A percentile compares a stretch with the other conserved stretches of the same genome.
Evolutionary conservation across 2,797 vertebrate species (phyloP).

Genomic region (Pygocentrus nattereri): DNA sequence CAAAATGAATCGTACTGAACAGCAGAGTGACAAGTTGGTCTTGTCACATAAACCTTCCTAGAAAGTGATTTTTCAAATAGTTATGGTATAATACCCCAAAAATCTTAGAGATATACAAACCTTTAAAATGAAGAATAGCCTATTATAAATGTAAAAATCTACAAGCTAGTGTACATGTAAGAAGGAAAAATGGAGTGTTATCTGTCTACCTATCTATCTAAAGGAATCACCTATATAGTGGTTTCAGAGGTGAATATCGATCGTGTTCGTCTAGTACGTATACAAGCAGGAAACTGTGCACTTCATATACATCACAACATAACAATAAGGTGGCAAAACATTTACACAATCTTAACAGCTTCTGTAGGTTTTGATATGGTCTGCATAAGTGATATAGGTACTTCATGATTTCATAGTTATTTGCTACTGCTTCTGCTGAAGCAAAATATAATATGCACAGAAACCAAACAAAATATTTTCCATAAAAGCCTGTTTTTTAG

Average conservation of each 20-base stretch:
- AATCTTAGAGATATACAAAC: slow-evolving; percentile 7
- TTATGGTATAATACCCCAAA: not conserved
- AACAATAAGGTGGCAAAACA: slow-evolving; percentile 23
- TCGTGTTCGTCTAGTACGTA: slow-evolving; percentile 6
- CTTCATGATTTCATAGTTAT: slow-evolving; percentile 18
- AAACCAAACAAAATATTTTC: slow-evolving; percentile 20
- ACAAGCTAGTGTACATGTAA: slow-evolving; percentile 23
- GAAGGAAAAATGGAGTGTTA: not conserved
- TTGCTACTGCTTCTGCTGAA: slow-evolving; percentile 49
- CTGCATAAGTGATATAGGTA: slow-evolving; percentile 21
- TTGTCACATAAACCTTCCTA: not conserved
- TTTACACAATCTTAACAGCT: slow-evolving; percentile 33
- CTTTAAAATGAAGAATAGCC: not conserved
- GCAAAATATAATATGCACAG: slow-evolving; percentile 8
- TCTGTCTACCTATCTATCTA: not conserved
- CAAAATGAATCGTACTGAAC: not conserved
- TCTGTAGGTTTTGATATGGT: slow-evolving; percentile 16
- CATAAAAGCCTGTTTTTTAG: slow-evolving; percentile 5
- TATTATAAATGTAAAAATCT: slow-evolving; percentile 21
- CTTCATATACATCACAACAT: slow-evolving; percentile 2
- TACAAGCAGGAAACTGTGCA: not conserved
- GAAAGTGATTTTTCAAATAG: not conserved
- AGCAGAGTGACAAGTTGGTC: not conserved
- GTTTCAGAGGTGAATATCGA: not conserved
- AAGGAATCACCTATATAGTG: not conserved